Evolutionary conservation across 2,113 vertebrate species (phyloP).

Genomic region (Thamnophis sirtalis): DNA sequence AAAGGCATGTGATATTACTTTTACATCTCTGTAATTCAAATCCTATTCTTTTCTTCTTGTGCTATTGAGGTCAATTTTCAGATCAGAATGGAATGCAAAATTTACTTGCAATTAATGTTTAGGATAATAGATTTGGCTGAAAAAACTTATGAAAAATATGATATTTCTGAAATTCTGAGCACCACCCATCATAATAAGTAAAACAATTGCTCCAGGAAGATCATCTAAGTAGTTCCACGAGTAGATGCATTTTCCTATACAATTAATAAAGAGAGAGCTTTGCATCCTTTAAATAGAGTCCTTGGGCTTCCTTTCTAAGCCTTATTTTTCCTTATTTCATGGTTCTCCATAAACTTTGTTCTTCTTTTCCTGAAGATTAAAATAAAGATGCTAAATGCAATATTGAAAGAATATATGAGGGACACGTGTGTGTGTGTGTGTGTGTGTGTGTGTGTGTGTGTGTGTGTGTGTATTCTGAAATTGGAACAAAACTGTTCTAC

Average conservation of each 20-base stretch:
- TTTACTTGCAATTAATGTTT: neutral
- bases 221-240: neutral
- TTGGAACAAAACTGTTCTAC: neutral
- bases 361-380: neutral
- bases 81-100: too few species aligned
- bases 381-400: neutral
- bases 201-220: conserved; percentile 16
- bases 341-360: neutral
- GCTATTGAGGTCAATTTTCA: neutral
- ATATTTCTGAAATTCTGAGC: neutral
- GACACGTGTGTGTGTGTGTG: too few species aligned
- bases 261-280: neutral
- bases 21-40: neutral
- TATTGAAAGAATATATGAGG: neutral
- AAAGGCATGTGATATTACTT: neutral
- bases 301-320: neutral
- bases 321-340: neutral
- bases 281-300: neutral
- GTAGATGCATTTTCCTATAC: conserved; percentile 3
- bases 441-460: too few species aligned
- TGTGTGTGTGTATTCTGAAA: too few species aligned
- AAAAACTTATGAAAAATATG: neutral
- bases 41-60: neutral
- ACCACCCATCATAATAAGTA: neutral
- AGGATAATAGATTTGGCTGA: neutral